phyloP scores from a whole-genome alignment of 2,797 vertebrate genomes.

The Hirundo rustica region DNA sequence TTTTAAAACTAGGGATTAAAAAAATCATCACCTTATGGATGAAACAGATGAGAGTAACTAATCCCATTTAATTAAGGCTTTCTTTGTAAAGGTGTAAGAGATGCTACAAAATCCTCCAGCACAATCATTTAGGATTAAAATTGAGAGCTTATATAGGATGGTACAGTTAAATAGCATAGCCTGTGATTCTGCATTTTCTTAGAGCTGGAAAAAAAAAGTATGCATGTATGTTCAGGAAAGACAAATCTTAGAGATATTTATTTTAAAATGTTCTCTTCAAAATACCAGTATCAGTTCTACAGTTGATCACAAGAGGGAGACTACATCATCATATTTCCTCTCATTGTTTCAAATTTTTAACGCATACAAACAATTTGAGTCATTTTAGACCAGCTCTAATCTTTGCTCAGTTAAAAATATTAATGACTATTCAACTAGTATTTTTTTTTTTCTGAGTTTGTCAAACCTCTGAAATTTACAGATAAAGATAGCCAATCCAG shows the following conservation, averaged over 20 bases:
- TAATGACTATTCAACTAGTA: not conserved
- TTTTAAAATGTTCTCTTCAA: not conserved
- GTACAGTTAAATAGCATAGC: not conserved
- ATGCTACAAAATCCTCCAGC: slow-evolving; percentile 20
- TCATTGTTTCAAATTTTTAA: slow-evolving; percentile 22
- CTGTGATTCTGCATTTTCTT: slow-evolving; percentile 2
- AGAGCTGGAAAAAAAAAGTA: not conserved
- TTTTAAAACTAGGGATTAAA: slow-evolving; percentile 6
- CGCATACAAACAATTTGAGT: not conserved
- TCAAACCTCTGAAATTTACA: slow-evolving; percentile 75
- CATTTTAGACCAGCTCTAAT: slow-evolving; percentile 14
- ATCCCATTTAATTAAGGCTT: slow-evolving; percentile 46
- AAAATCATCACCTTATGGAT: slow-evolving; percentile 3
- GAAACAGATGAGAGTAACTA: slow-evolving; percentile 20
- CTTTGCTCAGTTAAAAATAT: not conserved
- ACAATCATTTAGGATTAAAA: slow-evolving; percentile 10
- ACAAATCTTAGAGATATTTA: not conserved
- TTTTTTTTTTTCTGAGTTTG: slow-evolving; percentile 50
- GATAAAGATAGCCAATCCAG: slow-evolving; percentile 94
- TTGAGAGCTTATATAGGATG: not conserved
- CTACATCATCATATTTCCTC: not conserved
- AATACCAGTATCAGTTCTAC: not conserved
- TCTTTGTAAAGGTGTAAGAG: slow-evolving; percentile 48
- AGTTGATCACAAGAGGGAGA: slow-evolving; percentile 46
- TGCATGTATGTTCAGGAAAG: not conserved